Conservation (phyloP, 2,797 vertebrate species). For the Sebastes oblongus region DNA sequence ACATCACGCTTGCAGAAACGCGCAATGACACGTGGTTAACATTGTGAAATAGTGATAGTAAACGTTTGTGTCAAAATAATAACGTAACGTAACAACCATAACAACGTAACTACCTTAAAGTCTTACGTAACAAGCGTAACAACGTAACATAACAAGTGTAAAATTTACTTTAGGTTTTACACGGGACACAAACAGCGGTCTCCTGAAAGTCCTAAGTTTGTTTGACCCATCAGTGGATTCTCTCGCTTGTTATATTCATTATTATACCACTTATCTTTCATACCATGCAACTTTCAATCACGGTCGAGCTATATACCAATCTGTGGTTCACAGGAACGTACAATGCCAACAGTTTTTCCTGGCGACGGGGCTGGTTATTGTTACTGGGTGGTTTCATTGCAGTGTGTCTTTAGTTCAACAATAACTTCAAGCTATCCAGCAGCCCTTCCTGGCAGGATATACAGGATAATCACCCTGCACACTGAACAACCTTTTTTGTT, state of each 20-base stretch:
- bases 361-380: neutral
- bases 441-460: conserved; percentile 67
- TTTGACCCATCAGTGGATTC: neutral
- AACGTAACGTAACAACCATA: neutral
- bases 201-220: neutral
- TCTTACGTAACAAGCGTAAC: neutral
- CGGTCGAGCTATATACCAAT: neutral
- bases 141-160: neutral
- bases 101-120: neutral
- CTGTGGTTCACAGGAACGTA: neutral
- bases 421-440: conserved; percentile 7
- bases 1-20: neutral
- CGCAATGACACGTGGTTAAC: neutral
- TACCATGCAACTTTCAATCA: neutral
- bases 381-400: neutral
- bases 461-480: conserved; percentile 15
- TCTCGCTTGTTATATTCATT: neutral
- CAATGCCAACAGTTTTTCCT: neutral
- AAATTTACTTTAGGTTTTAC: neutral
- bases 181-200: neutral
- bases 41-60: too few species aligned
- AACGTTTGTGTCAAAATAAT: neutral
- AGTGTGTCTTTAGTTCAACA: neutral
- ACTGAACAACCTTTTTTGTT: conserved; percentile 40
- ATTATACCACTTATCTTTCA: neutral